A percentile compares a stretch with the other conserved stretches of the same genome.
These are phyloP conservation scores for Cryptocephalus moraei DNA, from an alignment of 2,888 invertebrate genomes.

Conservation along the genomic window DNA sequence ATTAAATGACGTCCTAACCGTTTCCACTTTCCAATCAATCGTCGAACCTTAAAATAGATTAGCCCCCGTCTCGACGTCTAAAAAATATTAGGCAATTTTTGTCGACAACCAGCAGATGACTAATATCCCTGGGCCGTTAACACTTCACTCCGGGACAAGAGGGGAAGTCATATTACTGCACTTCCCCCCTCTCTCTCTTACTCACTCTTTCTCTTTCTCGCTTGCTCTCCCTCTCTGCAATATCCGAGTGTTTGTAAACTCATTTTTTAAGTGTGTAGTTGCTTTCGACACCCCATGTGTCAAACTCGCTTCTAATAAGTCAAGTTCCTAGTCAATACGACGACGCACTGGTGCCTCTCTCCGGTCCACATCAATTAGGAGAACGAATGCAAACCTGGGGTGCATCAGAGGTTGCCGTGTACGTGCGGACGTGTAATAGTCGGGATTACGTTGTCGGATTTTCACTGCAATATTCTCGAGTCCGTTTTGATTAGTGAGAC, in stretches of 20 bases:
- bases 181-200: too few species aligned
- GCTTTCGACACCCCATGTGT: constrained; percentile 37
- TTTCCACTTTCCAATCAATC: too few species aligned
- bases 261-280: constrained; percentile 31
- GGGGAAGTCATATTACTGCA: too few species aligned
- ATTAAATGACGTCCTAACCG: too few species aligned
- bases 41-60: too few species aligned
- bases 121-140: too few species aligned
- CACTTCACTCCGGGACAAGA: too few species aligned
- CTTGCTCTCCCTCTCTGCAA: neutral
- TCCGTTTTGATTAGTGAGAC: neutral
- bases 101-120: too few species aligned
- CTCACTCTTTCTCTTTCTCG: too few species aligned
- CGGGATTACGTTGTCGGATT: neutral
- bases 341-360: constrained; percentile 23
- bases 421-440: neutral
- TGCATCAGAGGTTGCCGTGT: neutral
- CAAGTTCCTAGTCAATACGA: constrained; percentile 28
- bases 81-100: too few species aligned
- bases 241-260: constrained; percentile 28
- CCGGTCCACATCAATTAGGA: constrained; percentile 15
- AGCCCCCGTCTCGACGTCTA: too few species aligned
- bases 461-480: neutral
- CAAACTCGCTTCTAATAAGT: constrained; percentile 37
- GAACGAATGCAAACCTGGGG: neutral